Evolutionary conservation across 2,888 invertebrate genomes (phyloP), one percentile per base, ranked within the genome.

Genomic region (Pharmacophagus antenor): DNA sequence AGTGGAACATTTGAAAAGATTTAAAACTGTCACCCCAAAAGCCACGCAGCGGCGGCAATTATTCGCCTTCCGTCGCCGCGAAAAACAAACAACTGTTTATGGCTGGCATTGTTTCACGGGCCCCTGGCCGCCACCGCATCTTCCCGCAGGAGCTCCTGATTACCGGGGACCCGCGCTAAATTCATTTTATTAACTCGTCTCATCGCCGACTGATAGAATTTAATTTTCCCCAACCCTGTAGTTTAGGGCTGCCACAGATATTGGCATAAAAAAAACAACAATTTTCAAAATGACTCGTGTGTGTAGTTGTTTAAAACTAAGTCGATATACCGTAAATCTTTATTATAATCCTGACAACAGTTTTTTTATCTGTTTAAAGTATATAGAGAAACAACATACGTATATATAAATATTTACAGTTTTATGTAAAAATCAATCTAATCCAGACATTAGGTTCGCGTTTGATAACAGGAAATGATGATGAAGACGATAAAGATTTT

Each of bases 181-280:
- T 86, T 88, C 81, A 80, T 87, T 90, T 85, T 88, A 90, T 88
- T 88, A 89, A 90, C 85, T 88, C 85, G 82, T 87, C 88, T 88
- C 89, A 88, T 88, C 81, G 84, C 84, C 77, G 77, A 71, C 84
- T 85, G 84, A 88, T 87, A 88, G 83, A 90, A 89, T 90, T 86
- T 80, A 88, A 88, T 86, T 88, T 84, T 84, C 52, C 56, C 56
- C 47, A 21, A 47, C 56, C 55, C 51, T 61, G 17, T 55, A 46
- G 47, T 52, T 25, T 69, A 87, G 86, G 86, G 86, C 58, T 86
- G 83, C 20, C 69, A 62, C 55, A 18, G 10, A n/a, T 6, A 41
- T 42, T 42, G 6, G 8, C 17, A 42, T 2, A 17, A 15, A 2
- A 4, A 17, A 1, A 42, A 3, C 42, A 6, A 17, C 6, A 42